Conservation (phyloP, 2,113 vertebrate species). For the Thalassoma bifasciatum region DNA sequence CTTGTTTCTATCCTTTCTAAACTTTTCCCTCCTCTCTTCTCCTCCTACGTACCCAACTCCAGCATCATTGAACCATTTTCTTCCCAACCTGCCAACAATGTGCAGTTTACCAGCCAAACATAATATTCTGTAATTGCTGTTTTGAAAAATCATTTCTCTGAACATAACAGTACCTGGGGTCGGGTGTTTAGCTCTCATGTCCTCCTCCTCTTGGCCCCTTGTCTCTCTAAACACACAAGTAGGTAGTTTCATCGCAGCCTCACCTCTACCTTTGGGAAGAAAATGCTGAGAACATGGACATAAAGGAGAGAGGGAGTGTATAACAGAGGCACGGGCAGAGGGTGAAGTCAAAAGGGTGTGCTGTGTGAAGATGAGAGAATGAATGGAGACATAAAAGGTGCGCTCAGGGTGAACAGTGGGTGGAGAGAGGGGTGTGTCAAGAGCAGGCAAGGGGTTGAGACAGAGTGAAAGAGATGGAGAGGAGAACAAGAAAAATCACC, state of each 20-base stretch:
- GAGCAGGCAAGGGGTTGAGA: constrained; percentile 14
- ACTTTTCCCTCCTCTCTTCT: not conserved
- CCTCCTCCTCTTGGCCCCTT: not conserved
- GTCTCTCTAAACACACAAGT: not conserved
- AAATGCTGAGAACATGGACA: constrained; percentile 18
- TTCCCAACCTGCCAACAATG: not conserved
- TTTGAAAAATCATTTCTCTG: not conserved
- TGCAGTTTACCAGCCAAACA: not conserved
- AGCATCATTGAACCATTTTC: not conserved
- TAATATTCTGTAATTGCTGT: not conserved
- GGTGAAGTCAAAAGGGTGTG: constrained; percentile 30
- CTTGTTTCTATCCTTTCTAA: not conserved
- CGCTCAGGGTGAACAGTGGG: constrained; percentile 1
- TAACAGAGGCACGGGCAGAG: constrained; percentile 28
- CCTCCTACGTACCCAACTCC: not conserved
- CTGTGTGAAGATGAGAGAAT: constrained; percentile 23
- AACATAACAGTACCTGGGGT: not conserved
- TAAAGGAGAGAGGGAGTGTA: constrained; percentile 1
- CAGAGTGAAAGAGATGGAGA: constrained; percentile 24
- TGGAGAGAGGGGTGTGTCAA: constrained; percentile 5
- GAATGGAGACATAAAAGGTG: constrained; percentile 14
- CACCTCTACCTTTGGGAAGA: constrained; percentile 25
- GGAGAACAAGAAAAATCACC: constrained; percentile 16
- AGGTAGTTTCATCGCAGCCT: not conserved
- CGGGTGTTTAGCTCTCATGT: constrained; percentile 11